A percentile compares a stretch with the other conserved stretches of the same genome.
phyloP scores from a whole-genome alignment of 2,797 vertebrate genomes.

The Scleropages formosus region DNA sequence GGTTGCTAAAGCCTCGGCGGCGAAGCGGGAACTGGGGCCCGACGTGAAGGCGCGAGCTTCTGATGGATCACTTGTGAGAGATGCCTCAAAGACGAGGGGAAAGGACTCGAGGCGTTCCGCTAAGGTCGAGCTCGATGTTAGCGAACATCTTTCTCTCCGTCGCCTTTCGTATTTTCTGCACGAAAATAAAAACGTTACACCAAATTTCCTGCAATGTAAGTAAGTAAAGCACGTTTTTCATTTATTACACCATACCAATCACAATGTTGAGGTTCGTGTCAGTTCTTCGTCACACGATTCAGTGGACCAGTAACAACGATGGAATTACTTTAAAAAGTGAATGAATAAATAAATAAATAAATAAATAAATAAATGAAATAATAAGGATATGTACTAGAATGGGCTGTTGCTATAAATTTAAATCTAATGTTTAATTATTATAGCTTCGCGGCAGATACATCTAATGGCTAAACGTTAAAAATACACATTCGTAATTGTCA shows the following conservation, averaged over 20 bases:
- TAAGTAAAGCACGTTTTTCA: conserved; percentile 25
- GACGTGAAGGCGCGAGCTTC: conserved; percentile 81
- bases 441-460: not conserved
- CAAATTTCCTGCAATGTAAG: conserved; percentile 27
- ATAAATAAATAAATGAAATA: not conserved
- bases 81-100: conserved; percentile 80
- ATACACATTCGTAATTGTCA: not conserved
- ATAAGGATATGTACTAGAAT: not conserved
- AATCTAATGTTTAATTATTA: not conserved
- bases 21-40: conserved; percentile 76
- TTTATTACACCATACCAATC: conserved; percentile 35
- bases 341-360: conserved; percentile 25
- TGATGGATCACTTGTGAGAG: conserved; percentile 95
- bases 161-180: conserved; percentile 22
- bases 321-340: conserved; percentile 25
- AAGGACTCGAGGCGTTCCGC: conserved; percentile 68
- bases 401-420: conserved; percentile 6
- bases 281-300: conserved; percentile 40
- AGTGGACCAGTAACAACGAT: conserved; percentile 31
- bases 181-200: conserved; percentile 12
- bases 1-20: conserved; percentile 82
- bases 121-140: conserved; percentile 46
- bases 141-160: conserved; percentile 39
- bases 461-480: not conserved
- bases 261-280: conserved; percentile 32